phyloP scores from a whole-genome alignment of 2,797 vertebrate species.

The Trematomus bernacchii region DNA sequence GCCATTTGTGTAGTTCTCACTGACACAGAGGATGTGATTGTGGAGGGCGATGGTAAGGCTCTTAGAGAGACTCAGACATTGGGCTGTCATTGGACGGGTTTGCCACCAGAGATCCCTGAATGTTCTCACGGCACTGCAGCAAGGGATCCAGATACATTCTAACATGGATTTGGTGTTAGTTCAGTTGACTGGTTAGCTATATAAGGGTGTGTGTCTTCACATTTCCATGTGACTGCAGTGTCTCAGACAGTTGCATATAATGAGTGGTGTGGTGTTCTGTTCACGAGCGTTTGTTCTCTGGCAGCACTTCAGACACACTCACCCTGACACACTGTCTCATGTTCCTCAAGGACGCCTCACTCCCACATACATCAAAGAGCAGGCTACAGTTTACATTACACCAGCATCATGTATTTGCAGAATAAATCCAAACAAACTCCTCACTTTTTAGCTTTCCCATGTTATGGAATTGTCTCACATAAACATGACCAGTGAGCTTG shows the following conservation, averaged over 20 bases:
- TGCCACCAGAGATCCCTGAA: no score
- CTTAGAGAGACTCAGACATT: no score
- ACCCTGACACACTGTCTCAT: constrained; percentile 53
- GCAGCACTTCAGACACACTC: constrained; percentile 72
- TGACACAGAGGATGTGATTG: no score
- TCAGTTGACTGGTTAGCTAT: background rate
- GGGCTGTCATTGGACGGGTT: no score
- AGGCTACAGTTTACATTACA: constrained; percentile 22
- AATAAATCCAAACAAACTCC: constrained; percentile 5
- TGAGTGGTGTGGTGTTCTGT: constrained; percentile 32
- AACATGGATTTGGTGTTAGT: background rate
- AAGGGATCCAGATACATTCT: background rate
- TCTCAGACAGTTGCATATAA: background rate
- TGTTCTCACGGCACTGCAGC: background rate
- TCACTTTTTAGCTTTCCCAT: background rate
- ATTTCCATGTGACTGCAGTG: background rate
- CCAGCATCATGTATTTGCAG: background rate
- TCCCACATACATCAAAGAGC: constrained; percentile 47
- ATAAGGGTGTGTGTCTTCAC: background rate
- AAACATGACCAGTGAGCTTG: background rate
- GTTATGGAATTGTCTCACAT: constrained; percentile 1
- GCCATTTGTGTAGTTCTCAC: no score
- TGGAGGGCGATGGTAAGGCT: no score
- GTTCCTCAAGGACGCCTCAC: constrained; percentile 65
- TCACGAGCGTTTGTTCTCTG: constrained; percentile 61